Evolutionary conservation across 2,888 invertebrate species (phyloP).

Genomic region (Calephelis perditalis): DNA sequence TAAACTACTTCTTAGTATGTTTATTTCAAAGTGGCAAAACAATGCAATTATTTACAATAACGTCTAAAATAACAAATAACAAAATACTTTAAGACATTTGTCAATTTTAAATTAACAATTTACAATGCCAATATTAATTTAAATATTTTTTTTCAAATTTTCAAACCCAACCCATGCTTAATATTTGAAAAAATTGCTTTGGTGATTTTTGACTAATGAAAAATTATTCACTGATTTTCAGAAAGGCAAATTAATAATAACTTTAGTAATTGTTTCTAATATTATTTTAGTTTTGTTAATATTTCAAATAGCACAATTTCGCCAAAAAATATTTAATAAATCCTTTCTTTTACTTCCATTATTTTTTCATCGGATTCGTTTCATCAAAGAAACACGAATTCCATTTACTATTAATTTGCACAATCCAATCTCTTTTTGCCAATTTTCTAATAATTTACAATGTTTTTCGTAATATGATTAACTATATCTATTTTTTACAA

Average conservation of each 20-base stretch:
- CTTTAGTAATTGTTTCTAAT: conserved; percentile 19
- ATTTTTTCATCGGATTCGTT: too few relatives aligned
- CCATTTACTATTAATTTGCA: background rate
- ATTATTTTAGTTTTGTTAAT: conserved; percentile 7
- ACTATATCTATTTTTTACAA: conserved; percentile 29
- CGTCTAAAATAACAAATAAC: conserved; percentile 56
- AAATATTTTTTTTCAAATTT: conserved; percentile 24
- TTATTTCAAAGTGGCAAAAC: conserved; percentile 13
- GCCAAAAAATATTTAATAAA: too few relatives aligned
- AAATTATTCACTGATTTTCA: conserved; percentile 13
- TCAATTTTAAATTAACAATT: conserved; percentile 25
- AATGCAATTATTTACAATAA: conserved; percentile 51
- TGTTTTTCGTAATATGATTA: conserved; percentile 21
- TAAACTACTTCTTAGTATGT: conserved; percentile 13
- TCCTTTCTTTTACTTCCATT: too few relatives aligned
- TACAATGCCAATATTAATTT: conserved; percentile 30
- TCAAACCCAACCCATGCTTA: conserved; percentile 21
- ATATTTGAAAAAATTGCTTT: conserved; percentile 41
- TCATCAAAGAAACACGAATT: too few relatives aligned
- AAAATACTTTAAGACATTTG: conserved; percentile 42
- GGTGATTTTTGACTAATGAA: conserved; percentile 50
- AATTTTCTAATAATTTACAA: conserved; percentile 32
- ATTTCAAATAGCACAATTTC: conserved; percentile 2
- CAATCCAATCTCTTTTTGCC: conserved; percentile 23
- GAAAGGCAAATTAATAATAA: conserved; percentile 4